A percentile compares a stretch with the other conserved stretches of the same genome.
Evolutionary conservation across 2,113 vertebrate species (phyloP).

Genomic region (Tenebrosternarchus preto): DNA sequence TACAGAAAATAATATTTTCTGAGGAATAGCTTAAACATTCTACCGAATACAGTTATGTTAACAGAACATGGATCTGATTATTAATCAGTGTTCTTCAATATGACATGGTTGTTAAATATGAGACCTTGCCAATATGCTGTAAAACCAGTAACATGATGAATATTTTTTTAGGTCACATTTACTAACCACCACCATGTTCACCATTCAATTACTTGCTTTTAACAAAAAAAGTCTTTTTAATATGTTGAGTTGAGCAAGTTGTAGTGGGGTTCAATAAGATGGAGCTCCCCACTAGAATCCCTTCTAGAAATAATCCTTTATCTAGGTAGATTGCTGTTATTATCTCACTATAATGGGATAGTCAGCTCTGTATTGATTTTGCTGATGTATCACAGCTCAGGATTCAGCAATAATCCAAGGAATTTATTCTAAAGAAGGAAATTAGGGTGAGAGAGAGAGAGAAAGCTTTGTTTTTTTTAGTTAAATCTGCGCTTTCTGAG

Average conservation of each 20-base stretch:
- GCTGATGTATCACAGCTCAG: neutral
- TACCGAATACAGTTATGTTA: no score
- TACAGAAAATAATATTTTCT: no score
- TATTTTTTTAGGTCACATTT: no score
- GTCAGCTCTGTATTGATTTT: constrained; percentile 9
- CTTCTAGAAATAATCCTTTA: neutral
- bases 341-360: neutral
- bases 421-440: neutral
- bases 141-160: no score
- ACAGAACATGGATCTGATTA: neutral
- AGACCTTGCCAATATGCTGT: no score
- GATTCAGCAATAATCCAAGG: neutral
- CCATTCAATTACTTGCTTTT: no score
- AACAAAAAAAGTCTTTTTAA: neutral
- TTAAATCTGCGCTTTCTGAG: neutral
- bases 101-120: no score
- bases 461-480: neutral
- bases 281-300: neutral
- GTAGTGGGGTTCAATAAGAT: neutral
- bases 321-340: constrained; percentile 24
- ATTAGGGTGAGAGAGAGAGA: neutral
- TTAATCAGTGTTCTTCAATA: no score
- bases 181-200: no score
- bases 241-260: neutral
- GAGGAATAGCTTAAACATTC: no score